Percentiles rank a stretch among this genome's conserved stretches.
These are phyloP conservation scores for Tiliacea citrago DNA, from an alignment of 2,888 invertebrate genomes.

Conservation along the genomic window DNA sequence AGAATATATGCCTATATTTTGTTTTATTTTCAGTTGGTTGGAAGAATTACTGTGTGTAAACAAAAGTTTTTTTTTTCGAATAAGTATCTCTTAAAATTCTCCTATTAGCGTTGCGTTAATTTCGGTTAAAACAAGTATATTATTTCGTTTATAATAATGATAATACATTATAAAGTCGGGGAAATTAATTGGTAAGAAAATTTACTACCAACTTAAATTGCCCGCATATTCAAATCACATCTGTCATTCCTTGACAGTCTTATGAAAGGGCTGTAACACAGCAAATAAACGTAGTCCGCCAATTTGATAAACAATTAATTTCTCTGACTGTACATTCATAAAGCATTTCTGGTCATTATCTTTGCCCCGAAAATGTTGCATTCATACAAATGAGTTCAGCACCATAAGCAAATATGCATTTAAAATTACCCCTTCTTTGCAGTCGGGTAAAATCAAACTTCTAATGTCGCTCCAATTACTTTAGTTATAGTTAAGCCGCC, in stretches of 20 bases:
- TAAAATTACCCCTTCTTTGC: constrained; percentile 23
- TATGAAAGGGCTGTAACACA: no score
- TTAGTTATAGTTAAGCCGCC: constrained; percentile 40
- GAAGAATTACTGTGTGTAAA: not conserved
- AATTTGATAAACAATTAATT: not conserved
- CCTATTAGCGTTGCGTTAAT: not conserved
- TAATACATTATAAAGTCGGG: not conserved
- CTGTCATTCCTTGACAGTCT: not conserved
- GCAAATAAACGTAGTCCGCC: not conserved
- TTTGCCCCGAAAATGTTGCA: not conserved
- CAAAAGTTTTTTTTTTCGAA: no score
- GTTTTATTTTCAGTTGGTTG: no score
- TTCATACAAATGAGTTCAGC: constrained; percentile 20
- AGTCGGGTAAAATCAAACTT: constrained; percentile 5
- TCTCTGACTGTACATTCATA: not conserved
- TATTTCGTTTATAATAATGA: not conserved
- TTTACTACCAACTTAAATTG: not conserved
- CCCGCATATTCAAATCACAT: not conserved
- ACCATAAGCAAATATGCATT: constrained; percentile 30
- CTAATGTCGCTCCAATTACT: constrained; percentile 7
- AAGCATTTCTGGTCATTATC: not conserved
- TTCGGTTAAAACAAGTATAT: not conserved
- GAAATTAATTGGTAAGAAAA: not conserved
- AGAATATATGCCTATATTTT: not conserved
- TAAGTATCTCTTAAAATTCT: not conserved